Conservation (phyloP, 2,888 invertebrate genomes). For the Branchipolynoe longqiensis region DNA sequence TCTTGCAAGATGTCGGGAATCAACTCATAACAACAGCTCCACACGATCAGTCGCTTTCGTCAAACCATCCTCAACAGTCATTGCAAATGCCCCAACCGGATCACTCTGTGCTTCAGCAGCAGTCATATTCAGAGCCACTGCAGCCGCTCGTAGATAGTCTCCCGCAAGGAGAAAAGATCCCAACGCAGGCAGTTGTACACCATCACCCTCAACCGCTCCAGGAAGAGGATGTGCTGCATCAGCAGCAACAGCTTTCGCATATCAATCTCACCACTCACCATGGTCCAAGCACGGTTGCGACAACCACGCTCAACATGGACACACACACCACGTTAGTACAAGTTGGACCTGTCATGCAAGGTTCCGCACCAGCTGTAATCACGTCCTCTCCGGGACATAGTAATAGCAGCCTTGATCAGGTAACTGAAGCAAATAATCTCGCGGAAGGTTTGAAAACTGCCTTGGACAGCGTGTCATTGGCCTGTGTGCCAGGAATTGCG, state of each 20-base stretch:
- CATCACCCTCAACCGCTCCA: conserved; percentile 42
- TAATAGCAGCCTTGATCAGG: neutral
- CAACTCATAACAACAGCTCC: conserved; percentile 23
- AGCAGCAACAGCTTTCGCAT: neutral
- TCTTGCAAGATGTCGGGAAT: conserved; percentile 43
- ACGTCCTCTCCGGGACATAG: neutral
- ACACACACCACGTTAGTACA: neutral
- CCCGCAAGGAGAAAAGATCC: conserved; percentile 25
- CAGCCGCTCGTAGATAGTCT: conserved; percentile 19
- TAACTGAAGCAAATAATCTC: neutral
- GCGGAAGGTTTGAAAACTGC: conserved; percentile 25
- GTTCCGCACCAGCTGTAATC: neutral
- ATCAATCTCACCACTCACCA: neutral
- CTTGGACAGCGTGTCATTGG: neutral
- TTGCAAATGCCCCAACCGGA: neutral
- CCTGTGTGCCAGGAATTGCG: neutral
- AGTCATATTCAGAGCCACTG: neutral
- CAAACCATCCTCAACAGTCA: conserved; percentile 3
- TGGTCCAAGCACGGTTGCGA: neutral
- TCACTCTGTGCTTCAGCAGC: neutral
- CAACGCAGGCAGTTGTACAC: conserved; percentile 39
- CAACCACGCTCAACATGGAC: neutral
- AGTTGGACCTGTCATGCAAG: neutral
- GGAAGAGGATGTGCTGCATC: neutral
- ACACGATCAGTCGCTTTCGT: neutral